These are phyloP conservation scores for Paratrypauchen microcephalus DNA, from an alignment of 2,797 vertebrate species.

Conservation along the genomic window DNA sequence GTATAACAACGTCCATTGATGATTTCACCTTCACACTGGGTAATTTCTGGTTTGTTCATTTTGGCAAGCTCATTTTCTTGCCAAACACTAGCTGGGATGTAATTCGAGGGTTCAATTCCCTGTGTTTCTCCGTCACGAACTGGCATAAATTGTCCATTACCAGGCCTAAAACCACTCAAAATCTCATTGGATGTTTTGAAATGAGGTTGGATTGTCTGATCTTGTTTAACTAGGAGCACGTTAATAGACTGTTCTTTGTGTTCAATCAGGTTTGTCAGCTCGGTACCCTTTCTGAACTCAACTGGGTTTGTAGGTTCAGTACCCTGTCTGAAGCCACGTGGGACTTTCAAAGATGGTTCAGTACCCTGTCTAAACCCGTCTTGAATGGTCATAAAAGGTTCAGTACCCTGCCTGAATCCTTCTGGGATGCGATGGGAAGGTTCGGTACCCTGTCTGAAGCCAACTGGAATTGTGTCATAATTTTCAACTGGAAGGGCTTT, in stretches of 20 bases:
- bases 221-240: background rate
- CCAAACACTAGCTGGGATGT: conserved; percentile 3
- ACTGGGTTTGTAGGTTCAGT: accelerated
- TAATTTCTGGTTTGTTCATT: background rate
- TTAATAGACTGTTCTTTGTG: conserved; percentile 34
- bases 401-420: conserved; percentile 23
- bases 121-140: conserved; percentile 27
- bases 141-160: background rate
- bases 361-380: conserved; percentile 28
- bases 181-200: background rate
- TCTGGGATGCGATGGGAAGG: accelerated
- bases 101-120: background rate
- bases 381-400: accelerated
- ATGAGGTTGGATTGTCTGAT: background rate
- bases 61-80: conserved; percentile 27
- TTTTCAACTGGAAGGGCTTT: no score
- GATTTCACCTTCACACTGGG: conserved; percentile 60
- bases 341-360: background rate
- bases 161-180: conserved; percentile 24
- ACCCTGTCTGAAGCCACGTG: conserved; percentile 34
- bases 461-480: background rate
- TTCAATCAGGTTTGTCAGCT: background rate
- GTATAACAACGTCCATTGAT: conserved; percentile 67
- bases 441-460: conserved; percentile 26
- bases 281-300: background rate